Conservation (phyloP, 2,888 invertebrate genomes). For the Acleris sparsana region DNA sequence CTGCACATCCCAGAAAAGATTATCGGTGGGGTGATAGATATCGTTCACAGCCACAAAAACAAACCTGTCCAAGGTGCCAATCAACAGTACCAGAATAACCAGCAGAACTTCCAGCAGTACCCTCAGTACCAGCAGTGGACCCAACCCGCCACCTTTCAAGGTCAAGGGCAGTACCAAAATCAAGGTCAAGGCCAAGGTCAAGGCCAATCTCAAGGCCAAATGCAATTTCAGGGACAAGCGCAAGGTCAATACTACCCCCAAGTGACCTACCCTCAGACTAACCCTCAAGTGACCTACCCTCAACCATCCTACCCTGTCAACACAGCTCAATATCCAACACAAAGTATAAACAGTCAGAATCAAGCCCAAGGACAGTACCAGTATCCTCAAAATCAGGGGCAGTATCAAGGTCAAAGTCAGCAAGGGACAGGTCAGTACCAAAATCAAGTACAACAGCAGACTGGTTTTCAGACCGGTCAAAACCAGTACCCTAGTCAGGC, state of each 20-base stretch:
- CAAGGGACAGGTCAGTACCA: slow-evolving; percentile 43
- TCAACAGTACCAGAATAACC: slow-evolving; percentile 39
- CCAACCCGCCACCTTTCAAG: slow-evolving; percentile 43
- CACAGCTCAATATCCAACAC: slow-evolving; percentile 19
- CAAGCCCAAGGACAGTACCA: slow-evolving; percentile 44
- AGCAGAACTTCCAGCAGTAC: slow-evolving; percentile 50
- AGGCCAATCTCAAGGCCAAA: slow-evolving; percentile 48
- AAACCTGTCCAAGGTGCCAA: slow-evolving; percentile 47
- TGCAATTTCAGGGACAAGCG: slow-evolving; percentile 47
- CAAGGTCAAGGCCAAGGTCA: slow-evolving; percentile 47
- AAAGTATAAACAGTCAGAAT: slow-evolving; percentile 27
- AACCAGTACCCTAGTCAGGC: slow-evolving; percentile 40
- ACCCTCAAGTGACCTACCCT: slow-evolving; percentile 39
- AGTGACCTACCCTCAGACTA: slow-evolving; percentile 42
- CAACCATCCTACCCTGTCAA: slow-evolving; percentile 42
- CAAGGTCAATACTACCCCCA: slow-evolving; percentile 29
- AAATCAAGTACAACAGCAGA: slow-evolving; percentile 42
- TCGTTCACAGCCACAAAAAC: slow-evolving; percentile 72
- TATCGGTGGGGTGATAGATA: slow-evolving; percentile 75
- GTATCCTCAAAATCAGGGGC: slow-evolving; percentile 40
- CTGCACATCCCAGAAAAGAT: slow-evolving; percentile 74
- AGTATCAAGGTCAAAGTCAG: slow-evolving; percentile 40
- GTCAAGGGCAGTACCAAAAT: slow-evolving; percentile 42
- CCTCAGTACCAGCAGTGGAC: slow-evolving; percentile 48
- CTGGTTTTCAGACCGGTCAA: slow-evolving; percentile 38